Evolutionary conservation across 1,140 invertebrate species (phyloP), one percentile per base, ranked within the genome.

Genomic region (Leucophenga varia): DNA sequence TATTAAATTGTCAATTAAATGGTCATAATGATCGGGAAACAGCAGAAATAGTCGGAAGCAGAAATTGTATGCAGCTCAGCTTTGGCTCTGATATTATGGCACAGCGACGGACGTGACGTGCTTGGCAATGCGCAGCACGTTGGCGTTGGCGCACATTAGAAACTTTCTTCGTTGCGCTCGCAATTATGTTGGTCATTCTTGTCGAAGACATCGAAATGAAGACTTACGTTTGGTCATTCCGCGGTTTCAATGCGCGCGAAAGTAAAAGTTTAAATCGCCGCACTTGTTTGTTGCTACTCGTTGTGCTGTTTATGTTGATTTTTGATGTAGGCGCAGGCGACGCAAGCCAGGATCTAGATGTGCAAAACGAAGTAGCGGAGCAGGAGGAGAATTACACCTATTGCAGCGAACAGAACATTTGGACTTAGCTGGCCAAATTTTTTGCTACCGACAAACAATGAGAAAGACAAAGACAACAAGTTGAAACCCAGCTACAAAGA

Each of bases 261-360:
- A 61, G 58, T 65, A 65, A 61, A 56, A 67, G 59, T 50, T 22
- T n/a, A n/a, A n/a, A n/a, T n/a, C n/a, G n/a, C n/a, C n/a, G n/a
- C n/a, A n/a, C 31, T 13, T 9, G 49, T 49, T 25, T 39, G 21
- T 35, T 31, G 1, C 21, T 32, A 19, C 42, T 31, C 25, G 1
- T 36, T 25, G 13, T 39, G 39, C n/a, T n/a, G 13, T 19, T 42
- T 6, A 12, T 55, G 25, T 2, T 43, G 3, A 34, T n/a, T 34
- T 14, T 9, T 13, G 2, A 25, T 32, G n/a, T 25, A 36, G 25
- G 13, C 21, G 16, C 22, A 25, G 22, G 22, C 5, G 10, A 25
- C 22, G 22, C 5, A 10, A 25, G 22, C 22, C n/a, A n/a, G n/a
- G n/a, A n/a, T n/a, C n/a, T n/a, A n/a, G n/a, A n/a, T n/a, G n/a